Conservation (phyloP, 2,797 vertebrate genomes). For the Geotrypetes seraphini region DNA sequence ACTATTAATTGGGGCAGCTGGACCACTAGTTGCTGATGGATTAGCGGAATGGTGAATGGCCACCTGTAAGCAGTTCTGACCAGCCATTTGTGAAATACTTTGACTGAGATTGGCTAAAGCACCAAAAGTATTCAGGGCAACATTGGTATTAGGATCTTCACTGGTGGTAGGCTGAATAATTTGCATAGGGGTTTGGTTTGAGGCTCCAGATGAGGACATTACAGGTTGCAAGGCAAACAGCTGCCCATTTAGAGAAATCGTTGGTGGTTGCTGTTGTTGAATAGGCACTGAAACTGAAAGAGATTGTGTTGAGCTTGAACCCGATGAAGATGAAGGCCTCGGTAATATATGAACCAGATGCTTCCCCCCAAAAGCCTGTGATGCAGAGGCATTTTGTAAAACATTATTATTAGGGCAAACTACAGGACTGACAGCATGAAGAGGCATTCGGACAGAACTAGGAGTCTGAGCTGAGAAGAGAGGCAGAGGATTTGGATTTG, state of each 20-base stretch:
- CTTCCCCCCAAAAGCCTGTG: conserved; percentile 82
- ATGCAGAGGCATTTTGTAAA: conserved; percentile 47
- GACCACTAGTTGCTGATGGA: conserved; percentile 43
- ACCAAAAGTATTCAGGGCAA: conserved; percentile 88
- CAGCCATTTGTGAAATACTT: conserved; percentile 88
- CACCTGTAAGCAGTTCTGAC: conserved; percentile 65
- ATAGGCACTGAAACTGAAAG: conserved; percentile 56
- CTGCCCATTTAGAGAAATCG: conserved; percentile 93
- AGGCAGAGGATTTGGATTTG: conserved; percentile 72
- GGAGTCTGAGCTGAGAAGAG: conserved; percentile 71
- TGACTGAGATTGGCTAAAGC: conserved; percentile 93
- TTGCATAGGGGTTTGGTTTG: conserved; percentile 77
- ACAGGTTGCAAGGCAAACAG: conserved; percentile 90
- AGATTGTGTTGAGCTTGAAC: conserved; percentile 47
- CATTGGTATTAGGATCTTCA: conserved; percentile 86
- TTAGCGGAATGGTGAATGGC: conserved; percentile 50
- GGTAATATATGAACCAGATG: conserved; percentile 94
- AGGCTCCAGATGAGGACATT: conserved; percentile 74
- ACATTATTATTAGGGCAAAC: conserved; percentile 50
- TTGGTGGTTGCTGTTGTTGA: conserved; percentile 71
- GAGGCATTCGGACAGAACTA: conserved; percentile 52
- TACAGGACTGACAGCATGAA: conserved; percentile 51
- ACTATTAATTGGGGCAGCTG: conserved; percentile 34
- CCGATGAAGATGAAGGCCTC: conserved; percentile 59
- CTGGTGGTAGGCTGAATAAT: conserved; percentile 86